These are phyloP conservation scores for Cichlasoma orientale DNA, from an alignment of 2,797 vertebrate species.

Conservation along the genomic window DNA sequence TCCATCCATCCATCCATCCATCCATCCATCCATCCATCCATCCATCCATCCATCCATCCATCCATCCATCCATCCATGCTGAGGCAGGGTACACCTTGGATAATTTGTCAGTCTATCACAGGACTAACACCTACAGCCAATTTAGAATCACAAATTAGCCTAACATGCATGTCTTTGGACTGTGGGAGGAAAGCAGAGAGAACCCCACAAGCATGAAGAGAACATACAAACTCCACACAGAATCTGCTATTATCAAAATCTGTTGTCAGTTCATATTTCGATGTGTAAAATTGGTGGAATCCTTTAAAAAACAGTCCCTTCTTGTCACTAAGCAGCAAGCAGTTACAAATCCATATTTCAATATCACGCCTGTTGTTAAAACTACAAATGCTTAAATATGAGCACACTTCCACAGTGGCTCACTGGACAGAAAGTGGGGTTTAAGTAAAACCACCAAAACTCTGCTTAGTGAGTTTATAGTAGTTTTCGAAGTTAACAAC, in stretches of 20 bases:
- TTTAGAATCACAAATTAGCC: background rate
- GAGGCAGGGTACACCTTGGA: no score
- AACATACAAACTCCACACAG: background rate
- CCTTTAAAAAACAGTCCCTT: background rate
- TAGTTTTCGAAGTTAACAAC: background rate
- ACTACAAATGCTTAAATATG: background rate
- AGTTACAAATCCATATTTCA: background rate
- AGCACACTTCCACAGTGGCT: background rate
- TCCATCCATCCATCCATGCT: no score
- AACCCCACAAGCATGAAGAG: background rate
- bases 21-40: no score
- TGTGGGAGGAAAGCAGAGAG: background rate
- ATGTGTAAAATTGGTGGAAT: background rate
- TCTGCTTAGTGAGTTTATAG: background rate
- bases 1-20: background rate
- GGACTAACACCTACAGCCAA: background rate
- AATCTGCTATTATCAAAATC: background rate
- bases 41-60: no score
- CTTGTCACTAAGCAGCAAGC: background rate
- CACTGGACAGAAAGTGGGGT: background rate
- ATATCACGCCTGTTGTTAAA: background rate
- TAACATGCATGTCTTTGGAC: background rate
- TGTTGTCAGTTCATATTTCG: background rate
- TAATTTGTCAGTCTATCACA: background rate
- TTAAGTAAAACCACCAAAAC: background rate